A percentile compares a stretch with the other conserved stretches of the same genome.
Conservation (phyloP, 1,140 invertebrate genomes). For the Drosophila tsacasi region DNA sequence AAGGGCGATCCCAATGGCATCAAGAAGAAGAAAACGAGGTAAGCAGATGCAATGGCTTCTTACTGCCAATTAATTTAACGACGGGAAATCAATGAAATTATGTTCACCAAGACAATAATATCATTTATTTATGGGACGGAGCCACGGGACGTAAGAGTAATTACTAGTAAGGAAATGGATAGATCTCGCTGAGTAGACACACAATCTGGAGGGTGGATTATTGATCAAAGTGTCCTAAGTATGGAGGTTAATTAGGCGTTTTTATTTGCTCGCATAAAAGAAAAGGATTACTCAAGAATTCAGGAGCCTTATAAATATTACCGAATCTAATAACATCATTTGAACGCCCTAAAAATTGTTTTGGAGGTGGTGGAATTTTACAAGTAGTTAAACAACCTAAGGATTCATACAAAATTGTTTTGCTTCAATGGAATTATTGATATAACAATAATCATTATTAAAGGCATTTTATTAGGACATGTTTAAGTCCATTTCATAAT, state of each 20-base stretch:
- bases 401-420: background rate
- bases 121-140: slow-evolving; percentile 15
- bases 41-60: slow-evolving; percentile 50
- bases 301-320: background rate
- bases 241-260: background rate
- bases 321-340: background rate
- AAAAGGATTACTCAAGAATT: background rate
- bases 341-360: background rate
- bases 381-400: background rate
- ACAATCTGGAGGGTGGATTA: slow-evolving; percentile 29
- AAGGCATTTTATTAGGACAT: background rate
- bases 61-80: slow-evolving; percentile 71
- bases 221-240: background rate
- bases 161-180: background rate
- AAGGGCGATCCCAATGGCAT: slow-evolving; percentile 94
- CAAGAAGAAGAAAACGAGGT: slow-evolving; percentile 98
- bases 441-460: background rate
- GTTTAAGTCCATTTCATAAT: background rate
- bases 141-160: slow-evolving; percentile 63
- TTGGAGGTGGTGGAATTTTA: background rate
- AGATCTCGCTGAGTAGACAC: background rate
- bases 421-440: background rate
- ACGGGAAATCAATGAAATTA: slow-evolving; percentile 82
- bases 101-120: slow-evolving; percentile 48
- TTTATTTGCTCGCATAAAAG: background rate